A percentile compares a stretch with the other conserved stretches of the same genome.
Conservation (phyloP, 2,888 invertebrate species). For the Folsomia candida region DNA sequence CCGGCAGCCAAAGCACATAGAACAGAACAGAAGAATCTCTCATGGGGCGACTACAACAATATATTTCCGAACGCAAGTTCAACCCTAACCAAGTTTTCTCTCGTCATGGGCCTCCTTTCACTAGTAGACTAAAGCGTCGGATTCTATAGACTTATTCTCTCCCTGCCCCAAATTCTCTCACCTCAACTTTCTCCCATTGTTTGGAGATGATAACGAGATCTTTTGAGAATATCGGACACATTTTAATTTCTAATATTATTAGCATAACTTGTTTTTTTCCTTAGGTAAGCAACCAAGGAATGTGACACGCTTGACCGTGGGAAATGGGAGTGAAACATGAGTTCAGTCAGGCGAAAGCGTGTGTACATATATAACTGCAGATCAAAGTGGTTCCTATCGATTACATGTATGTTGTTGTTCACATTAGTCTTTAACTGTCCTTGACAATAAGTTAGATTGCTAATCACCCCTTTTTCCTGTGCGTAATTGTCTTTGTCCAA, state of each 20-base stretch:
- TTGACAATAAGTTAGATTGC: constrained; percentile 43
- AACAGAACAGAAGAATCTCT: no score
- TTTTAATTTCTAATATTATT: no score
- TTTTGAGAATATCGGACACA: no score
- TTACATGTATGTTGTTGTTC: not conserved
- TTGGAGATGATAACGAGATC: no score
- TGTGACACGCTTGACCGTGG: constrained; percentile 1
- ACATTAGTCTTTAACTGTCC: constrained; percentile 2
- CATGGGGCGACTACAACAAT: not conserved
- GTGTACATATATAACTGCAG: no score
- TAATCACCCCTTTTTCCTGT: not conserved
- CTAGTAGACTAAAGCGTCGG: not conserved
- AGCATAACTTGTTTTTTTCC: not conserved
- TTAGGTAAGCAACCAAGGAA: not conserved
- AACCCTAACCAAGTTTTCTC: not conserved
- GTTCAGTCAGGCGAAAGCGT: no score
- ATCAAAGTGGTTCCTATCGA: not conserved
- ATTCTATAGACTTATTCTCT: not conserved
- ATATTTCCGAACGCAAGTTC: no score
- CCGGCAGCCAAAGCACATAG: no score
- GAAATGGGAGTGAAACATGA: constrained; percentile 6
- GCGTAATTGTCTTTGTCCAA: not conserved
- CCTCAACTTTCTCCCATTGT: not conserved
- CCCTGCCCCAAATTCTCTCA: not conserved
- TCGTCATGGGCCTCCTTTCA: not conserved